Evolutionary conservation across 1,140 invertebrate genomes (phyloP).

Genomic region (Mamestra configurata): DNA sequence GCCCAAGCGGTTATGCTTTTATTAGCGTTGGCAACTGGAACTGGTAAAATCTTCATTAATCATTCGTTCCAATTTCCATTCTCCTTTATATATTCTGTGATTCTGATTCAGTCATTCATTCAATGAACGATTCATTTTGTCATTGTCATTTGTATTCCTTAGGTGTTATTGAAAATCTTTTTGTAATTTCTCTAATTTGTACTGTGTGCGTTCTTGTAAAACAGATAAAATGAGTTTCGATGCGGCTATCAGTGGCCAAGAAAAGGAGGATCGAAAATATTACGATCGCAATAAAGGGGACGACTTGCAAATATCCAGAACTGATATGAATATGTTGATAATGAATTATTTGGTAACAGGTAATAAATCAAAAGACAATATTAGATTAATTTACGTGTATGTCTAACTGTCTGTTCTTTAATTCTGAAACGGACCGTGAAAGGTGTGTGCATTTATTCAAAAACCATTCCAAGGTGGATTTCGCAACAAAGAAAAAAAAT

Average conservation of each 20-base stretch:
- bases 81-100: no score
- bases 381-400: background rate
- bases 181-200: slow-evolving; percentile 38
- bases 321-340: slow-evolving; percentile 98
- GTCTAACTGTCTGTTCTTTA: background rate
- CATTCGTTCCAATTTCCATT: slow-evolving; percentile 4
- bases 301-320: slow-evolving; percentile 94
- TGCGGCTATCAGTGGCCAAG: slow-evolving; percentile 69
- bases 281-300: slow-evolving; percentile 88
- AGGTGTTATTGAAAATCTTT: slow-evolving; percentile 55
- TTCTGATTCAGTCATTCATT: background rate
- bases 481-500: slow-evolving; percentile 38
- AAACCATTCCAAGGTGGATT: slow-evolving; percentile 3
- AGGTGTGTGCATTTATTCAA: background rate
- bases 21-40: background rate
- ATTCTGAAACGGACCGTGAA: background rate
- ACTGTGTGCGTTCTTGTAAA: slow-evolving; percentile 23
- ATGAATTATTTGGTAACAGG: slow-evolving; percentile 99
- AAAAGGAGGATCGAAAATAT: slow-evolving; percentile 82
- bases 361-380: slow-evolving; percentile 77
- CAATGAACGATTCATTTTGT: slow-evolving; percentile 41
- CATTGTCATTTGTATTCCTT: slow-evolving; percentile 46
- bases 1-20: no score
- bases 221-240: slow-evolving; percentile 78
- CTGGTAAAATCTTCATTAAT: background rate